A percentile compares a stretch with the other conserved stretches of the same genome.
Evolutionary conservation across 92 coral and sea anemone species (phyloP).

Genomic region (Hydrozoanthus gracilis): DNA sequence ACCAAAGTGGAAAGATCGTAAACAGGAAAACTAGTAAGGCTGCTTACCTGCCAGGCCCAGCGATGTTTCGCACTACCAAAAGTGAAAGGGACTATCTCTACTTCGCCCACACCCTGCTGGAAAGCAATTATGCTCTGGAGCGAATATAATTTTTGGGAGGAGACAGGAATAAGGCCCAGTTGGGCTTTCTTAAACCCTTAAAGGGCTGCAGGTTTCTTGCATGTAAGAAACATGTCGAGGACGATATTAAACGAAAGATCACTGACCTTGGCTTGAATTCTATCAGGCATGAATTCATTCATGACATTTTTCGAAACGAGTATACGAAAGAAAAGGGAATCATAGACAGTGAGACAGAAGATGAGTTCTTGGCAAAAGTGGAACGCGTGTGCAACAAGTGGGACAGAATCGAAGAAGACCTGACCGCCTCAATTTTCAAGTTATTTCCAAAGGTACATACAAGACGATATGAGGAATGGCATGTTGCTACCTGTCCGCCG

Average conservation of each 20-base stretch:
- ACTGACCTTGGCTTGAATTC: conserved; percentile 47
- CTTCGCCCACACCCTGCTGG: too few relatives aligned
- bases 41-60: conserved; percentile 56
- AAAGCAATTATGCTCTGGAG: too few relatives aligned
- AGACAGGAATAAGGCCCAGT: too few relatives aligned
- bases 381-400: conserved; percentile 59
- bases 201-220: conserved; percentile 28
- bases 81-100: conserved; percentile 48
- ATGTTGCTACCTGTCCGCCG: conserved; percentile 45
- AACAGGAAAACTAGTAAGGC: conserved; percentile 44
- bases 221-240: conserved; percentile 63
- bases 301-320: conserved; percentile 55
- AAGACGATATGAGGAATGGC: conserved; percentile 41
- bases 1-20: too few relatives aligned
- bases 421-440: conserved; percentile 3
- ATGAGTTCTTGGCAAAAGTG: conserved; percentile 64
- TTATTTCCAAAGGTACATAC: conserved; percentile 40
- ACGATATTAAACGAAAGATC: conserved; percentile 57
- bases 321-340: conserved; percentile 44
- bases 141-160: too few relatives aligned
- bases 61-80: conserved; percentile 46
- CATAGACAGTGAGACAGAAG: conserved; percentile 41
- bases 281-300: conserved; percentile 36
- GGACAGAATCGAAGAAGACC: conserved; percentile 48
- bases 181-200: neutral